Conservation (phyloP, 53 echinoderm and acorn worm species). For the Henricia sp. region DNA sequence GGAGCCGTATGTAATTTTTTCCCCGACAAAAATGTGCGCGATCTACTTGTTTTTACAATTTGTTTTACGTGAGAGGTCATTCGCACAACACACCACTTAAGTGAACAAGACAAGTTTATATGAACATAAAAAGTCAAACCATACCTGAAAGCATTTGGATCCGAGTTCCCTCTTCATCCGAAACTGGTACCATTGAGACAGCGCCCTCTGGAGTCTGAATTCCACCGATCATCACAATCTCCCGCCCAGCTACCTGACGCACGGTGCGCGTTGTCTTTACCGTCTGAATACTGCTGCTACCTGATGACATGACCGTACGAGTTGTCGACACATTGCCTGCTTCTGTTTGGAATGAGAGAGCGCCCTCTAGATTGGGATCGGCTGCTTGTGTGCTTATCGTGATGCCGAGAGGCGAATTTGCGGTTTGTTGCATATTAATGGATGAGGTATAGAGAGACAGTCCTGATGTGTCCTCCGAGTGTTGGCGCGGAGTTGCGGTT, state of each 20-base stretch:
- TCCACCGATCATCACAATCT: constrained; percentile 16
- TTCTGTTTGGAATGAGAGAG: constrained; percentile 11
- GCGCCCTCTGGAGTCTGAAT: constrained; percentile 11
- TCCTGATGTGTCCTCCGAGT: neutral
- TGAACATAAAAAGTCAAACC: neutral
- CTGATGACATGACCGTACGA: constrained; percentile 3
- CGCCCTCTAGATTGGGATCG: neutral
- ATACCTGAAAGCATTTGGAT: constrained; percentile 16
- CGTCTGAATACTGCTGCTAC: constrained; percentile 30
- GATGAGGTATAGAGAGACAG: neutral
- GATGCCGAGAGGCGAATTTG: constrained; percentile 34
- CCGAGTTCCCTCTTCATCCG: constrained; percentile 11
- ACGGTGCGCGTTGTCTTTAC: constrained; percentile 38
- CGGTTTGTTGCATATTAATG: neutral
- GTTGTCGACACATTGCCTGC: neutral
- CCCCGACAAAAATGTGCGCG: too few species aligned
- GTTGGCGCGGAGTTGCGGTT: constrained; percentile 14
- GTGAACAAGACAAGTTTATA: too few species aligned
- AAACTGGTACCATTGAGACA: constrained; percentile 6
- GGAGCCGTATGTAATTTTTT: too few species aligned
- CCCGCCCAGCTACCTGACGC: constrained; percentile 28
- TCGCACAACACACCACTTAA: too few species aligned
- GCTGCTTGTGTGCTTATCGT: constrained; percentile 19
- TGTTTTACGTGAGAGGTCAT: too few species aligned
- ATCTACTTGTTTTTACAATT: too few species aligned